Conservation (phyloP, 2,797 vertebrate species). For the Leptatherina wallacei region DNA sequence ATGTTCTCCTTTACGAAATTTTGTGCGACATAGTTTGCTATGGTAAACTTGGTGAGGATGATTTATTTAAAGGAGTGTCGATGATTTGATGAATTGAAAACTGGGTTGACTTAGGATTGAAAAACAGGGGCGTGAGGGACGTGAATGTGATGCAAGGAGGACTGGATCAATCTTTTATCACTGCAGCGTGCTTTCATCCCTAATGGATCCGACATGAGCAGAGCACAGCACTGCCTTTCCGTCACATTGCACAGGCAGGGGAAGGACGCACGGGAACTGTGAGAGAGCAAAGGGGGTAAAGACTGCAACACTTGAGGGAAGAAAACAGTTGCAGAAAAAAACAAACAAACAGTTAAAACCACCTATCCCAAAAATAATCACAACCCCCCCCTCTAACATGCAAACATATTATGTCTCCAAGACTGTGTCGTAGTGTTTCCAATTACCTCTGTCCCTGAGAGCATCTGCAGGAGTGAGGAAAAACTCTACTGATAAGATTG, state of each 20-base stretch:
- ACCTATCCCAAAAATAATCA: slow-evolving; percentile 42
- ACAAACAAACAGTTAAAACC: slow-evolving; percentile 28
- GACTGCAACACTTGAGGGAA: slow-evolving; percentile 35
- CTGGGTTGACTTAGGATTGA: slow-evolving; percentile 69
- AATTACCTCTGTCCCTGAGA: slow-evolving; percentile 57
- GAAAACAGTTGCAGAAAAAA: background rate
- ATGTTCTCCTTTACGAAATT: slow-evolving; percentile 44
- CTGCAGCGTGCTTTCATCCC: slow-evolving; percentile 74
- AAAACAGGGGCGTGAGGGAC: slow-evolving; percentile 62
- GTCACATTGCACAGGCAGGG: slow-evolving; percentile 66
- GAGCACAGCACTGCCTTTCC: slow-evolving; percentile 66
- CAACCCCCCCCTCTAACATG: slow-evolving; percentile 33
- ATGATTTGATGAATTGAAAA: slow-evolving; percentile 69
- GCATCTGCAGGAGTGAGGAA: slow-evolving; percentile 47
- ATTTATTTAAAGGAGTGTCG: slow-evolving; percentile 60
- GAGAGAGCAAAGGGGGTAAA: slow-evolving; percentile 36
- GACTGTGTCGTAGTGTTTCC: slow-evolving; percentile 41
- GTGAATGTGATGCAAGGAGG: slow-evolving; percentile 68
- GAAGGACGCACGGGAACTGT: slow-evolving; percentile 50
- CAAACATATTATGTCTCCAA: slow-evolving; percentile 55
- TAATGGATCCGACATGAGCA: slow-evolving; percentile 76
- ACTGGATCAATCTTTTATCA: slow-evolving; percentile 81
- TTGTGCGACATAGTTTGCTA: slow-evolving; percentile 40
- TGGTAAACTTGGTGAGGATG: slow-evolving; percentile 54
- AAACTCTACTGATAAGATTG: slow-evolving; percentile 52